A percentile compares a stretch with the other conserved stretches of the same genome.
Evolutionary conservation across 2,113 vertebrate species (phyloP).

Genomic region (Eclectus roratus): DNA sequence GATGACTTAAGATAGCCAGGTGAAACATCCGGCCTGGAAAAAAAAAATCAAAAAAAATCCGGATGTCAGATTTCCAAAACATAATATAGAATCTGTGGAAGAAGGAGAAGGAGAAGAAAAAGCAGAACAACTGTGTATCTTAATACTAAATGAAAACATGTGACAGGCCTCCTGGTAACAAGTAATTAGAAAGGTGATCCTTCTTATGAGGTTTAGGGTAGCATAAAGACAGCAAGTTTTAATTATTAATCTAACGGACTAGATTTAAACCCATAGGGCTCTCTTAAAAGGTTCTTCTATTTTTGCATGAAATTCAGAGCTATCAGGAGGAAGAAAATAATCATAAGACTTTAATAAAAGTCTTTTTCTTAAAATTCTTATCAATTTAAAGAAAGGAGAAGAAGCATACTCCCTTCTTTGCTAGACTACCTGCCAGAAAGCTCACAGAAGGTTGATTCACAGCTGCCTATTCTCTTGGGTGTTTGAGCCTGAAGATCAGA

Average conservation of each 20-base stretch:
- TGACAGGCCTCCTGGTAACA: constrained; percentile 38
- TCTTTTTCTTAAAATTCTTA: constrained; percentile 70
- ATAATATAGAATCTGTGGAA: constrained; percentile 47
- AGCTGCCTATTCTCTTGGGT: constrained; percentile 74
- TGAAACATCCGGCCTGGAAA: constrained; percentile 72
- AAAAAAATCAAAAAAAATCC: background rate
- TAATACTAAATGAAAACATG: constrained; percentile 44
- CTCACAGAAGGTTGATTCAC: constrained; percentile 71
- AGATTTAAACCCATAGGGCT: constrained; percentile 43
- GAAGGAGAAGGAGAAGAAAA: background rate
- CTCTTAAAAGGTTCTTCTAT: constrained; percentile 36
- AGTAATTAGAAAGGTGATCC: constrained; percentile 56
- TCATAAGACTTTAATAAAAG: constrained; percentile 68
- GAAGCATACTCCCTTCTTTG: constrained; percentile 55
- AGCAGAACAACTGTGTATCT: constrained; percentile 44
- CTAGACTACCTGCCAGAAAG: constrained; percentile 70
- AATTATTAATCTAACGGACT: constrained; percentile 64
- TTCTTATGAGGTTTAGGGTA: constrained; percentile 49
- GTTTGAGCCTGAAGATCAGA: constrained; percentile 79
- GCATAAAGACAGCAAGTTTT: constrained; percentile 66
- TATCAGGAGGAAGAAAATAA: constrained; percentile 58
- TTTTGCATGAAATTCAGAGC: constrained; percentile 59
- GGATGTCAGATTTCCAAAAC: constrained; percentile 68
- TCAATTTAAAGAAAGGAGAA: constrained; percentile 72
- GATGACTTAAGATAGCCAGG: constrained; percentile 72